Evolutionary conservation across 2,113 vertebrate species (phyloP), one percentile per base, ranked within the genome.

Genomic region (Xyliphius kryptos): DNA sequence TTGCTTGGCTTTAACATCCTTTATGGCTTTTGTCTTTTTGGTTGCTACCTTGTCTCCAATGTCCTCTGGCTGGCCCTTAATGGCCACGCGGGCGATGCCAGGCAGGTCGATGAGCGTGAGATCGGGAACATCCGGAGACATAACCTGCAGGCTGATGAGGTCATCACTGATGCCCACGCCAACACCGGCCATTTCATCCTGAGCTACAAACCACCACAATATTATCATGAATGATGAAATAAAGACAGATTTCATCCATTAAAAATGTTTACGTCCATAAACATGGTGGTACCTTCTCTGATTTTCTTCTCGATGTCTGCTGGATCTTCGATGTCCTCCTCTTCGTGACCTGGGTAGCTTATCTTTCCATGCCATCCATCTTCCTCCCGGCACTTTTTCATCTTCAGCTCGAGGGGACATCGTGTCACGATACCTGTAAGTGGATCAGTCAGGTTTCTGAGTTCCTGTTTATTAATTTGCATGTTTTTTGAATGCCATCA

Each of bases 21-120:
- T n/a, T n/a, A n/a, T n/a, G n/a, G n/a, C n/a, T n/a, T n/a, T n/a
- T n/a, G n/a, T n/a, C n/a, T n/a, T n/a, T n/a, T n/a, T n/a, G n/a
- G n/a, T n/a, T n/a, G n/a, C 14, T 67, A 96, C 94, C 88, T 91
- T 86, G 0, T 77, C 53, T 8, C 87, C 90, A 0, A 94, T 96
- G 76, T 96, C 82, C 8, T 70, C 73, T 1, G 90, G 89, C 55
- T 97, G 94, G 32, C 88, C 77, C 7, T 87, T 89, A 5, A 94
- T 79, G 0, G 94, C 86, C 70, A 95, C 90, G 64, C 93, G 86
- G 69, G 90, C 80, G 46, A 96, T 96, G n/a, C 93, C 91, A 0
- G 94, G 94, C n/a, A 97, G 89, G 77, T 96, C 93, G 19, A 96
- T 97, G 10, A 97, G 82, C 0, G 92, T 95, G 72, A 97, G 87